These are phyloP conservation scores for Cydia splendana DNA, from an alignment of 1,140 invertebrate species.

Conservation along the genomic window DNA sequence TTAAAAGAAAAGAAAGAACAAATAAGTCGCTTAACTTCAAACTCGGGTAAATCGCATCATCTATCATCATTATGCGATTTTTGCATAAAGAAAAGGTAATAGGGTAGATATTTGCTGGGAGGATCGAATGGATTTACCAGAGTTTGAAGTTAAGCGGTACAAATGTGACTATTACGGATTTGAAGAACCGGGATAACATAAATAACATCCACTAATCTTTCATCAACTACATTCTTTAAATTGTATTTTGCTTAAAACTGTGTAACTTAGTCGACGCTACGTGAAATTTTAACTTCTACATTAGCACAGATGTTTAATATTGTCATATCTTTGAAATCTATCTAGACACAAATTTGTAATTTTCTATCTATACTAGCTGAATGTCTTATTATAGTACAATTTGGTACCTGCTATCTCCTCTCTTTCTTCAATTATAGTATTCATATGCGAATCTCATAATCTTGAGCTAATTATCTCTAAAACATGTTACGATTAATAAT, in stretches of 20 bases:
- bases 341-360: constrained; percentile 24
- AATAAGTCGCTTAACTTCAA: too few species aligned
- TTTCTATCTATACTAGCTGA: constrained; percentile 26
- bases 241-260: constrained; percentile 11
- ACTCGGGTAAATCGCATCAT: too few species aligned
- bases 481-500: neutral
- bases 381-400: constrained; percentile 20
- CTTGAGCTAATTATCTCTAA: neutral
- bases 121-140: too few species aligned
- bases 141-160: too few species aligned
- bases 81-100: too few species aligned
- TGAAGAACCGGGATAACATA: too few species aligned
- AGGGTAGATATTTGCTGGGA: too few species aligned
- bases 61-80: too few species aligned
- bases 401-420: constrained; percentile 16
- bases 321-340: constrained; percentile 18
- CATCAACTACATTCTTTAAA: neutral
- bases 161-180: too few species aligned
- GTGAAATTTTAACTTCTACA: constrained; percentile 20
- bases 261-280: neutral
- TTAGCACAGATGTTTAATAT: constrained; percentile 20
- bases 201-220: too few species aligned
- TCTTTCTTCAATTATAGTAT: neutral
- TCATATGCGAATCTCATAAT: neutral
- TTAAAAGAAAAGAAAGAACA: neutral